Evolutionary conservation across 1,140 invertebrate genomes (phyloP), one percentile per base, ranked within the genome.

Genomic region (Myzus persicae): DNA sequence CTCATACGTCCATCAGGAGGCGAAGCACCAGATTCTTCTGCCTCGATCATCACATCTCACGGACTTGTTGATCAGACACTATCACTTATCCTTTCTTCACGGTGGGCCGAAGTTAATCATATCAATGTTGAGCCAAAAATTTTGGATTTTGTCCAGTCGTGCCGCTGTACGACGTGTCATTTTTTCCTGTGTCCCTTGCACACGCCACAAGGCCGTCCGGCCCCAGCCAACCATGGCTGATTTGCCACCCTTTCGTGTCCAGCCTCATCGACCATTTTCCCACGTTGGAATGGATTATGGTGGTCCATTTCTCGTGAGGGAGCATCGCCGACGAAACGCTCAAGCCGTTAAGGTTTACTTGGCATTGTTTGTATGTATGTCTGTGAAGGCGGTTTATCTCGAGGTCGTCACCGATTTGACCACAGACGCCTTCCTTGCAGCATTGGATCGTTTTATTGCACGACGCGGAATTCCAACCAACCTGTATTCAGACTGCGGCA

Each of bases 381-480:
- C 94, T 0, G 94, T 94, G n/a, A 94, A 94, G 85, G 94, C 94
- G 31, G 93, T 94, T 22, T 94, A 95, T 54, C 40, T 95, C 31
- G 94, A 95, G 14, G 14, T 44, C 11, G 44, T 44, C 0, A 9
- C 44, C 6, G 44, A 44, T 11, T 44, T 44, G 44, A 89, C 94
- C 6, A 94, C 94, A 1, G 94, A 94, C 44, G 93, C 93, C 26
- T 94, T 95, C 54, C 26, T 95, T 0, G 93, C 94, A 26, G 93
- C 94, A 31, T 91, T 95, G 4, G 59, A 89, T 31, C 84, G 94
- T 67, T 95, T 95, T 76, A 93, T 94, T 11, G 22, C 93, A 46
- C 44, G 94, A 40, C 87, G 94, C 54, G 94, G 94, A 48, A 46
- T 36, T 1, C 90, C 88, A 4, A 24, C n/a, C 2, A 6, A 54